Evolutionary conservation across 1,140 invertebrate genomes (phyloP).

Genomic region (Rhopalosiphum padi): DNA sequence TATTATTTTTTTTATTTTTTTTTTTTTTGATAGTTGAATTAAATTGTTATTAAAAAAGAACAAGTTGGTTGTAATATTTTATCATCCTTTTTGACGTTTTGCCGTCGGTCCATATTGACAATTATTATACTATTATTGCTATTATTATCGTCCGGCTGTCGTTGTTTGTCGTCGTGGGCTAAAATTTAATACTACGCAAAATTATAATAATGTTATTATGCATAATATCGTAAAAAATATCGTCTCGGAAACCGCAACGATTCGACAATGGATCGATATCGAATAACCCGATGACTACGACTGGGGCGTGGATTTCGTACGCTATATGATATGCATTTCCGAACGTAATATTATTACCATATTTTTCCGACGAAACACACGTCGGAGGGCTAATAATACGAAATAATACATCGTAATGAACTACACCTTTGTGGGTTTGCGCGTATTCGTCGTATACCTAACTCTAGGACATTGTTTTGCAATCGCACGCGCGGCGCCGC

Average conservation of each 20-base stretch:
- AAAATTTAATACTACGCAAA: background rate
- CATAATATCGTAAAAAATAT: background rate
- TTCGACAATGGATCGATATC: background rate
- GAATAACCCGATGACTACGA: background rate
- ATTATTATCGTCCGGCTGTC: background rate
- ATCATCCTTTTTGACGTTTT: background rate
- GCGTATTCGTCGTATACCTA: background rate
- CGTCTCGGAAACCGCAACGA: background rate
- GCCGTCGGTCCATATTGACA: background rate
- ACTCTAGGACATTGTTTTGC: background rate
- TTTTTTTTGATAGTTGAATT: conserved; percentile 29
- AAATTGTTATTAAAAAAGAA: conserved; percentile 40
- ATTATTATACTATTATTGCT: background rate
- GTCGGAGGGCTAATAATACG: background rate
- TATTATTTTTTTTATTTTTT: background rate
- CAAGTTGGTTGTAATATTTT: background rate
- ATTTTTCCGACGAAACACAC: background rate
- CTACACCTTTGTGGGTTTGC: background rate
- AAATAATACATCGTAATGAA: background rate
- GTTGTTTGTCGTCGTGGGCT: background rate
- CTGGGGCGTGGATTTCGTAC: background rate
- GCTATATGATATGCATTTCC: background rate
- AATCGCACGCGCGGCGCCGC: background rate
- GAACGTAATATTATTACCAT: background rate
- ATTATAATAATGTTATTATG: background rate